A percentile compares a stretch with the other conserved stretches of the same genome.
Conservation (phyloP, 2,113 vertebrate species). For the Emydura subglobosa region DNA sequence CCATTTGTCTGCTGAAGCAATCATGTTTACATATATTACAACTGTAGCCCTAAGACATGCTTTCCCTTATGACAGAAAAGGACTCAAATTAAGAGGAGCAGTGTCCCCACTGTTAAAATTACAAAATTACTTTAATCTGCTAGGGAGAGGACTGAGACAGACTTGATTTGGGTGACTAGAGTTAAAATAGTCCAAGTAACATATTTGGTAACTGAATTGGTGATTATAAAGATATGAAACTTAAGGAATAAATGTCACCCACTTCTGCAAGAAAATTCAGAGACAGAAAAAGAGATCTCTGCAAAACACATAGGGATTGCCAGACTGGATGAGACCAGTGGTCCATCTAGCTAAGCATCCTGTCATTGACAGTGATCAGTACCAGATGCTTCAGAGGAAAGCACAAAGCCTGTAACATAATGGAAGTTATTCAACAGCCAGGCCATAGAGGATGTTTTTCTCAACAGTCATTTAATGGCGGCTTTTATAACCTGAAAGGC, state of each 20-base stretch:
- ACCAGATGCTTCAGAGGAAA: not conserved
- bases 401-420: not conserved
- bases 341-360: not conserved
- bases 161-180: not conserved
- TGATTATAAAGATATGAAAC: not conserved
- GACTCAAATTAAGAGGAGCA: not conserved
- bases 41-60: not conserved
- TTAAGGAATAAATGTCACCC: not conserved
- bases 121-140: not conserved
- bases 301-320: not conserved
- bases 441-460: not conserved
- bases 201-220: not conserved
- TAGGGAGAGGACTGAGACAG: not conserved
- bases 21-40: not conserved
- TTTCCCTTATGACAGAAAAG: not conserved
- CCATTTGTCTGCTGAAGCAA: not conserved
- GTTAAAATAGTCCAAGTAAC: not conserved
- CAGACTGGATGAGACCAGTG: not conserved
- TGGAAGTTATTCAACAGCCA: not conserved
- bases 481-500: not conserved
- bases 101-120: not conserved
- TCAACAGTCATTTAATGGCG: not conserved
- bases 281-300: fast-evolving
- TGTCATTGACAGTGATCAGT: not conserved
- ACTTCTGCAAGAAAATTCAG: not conserved